A percentile compares a stretch with the other conserved stretches of the same genome.
Evolutionary conservation across 2,888 invertebrate species (phyloP).

Genomic region (Eilema griseolum): DNA sequence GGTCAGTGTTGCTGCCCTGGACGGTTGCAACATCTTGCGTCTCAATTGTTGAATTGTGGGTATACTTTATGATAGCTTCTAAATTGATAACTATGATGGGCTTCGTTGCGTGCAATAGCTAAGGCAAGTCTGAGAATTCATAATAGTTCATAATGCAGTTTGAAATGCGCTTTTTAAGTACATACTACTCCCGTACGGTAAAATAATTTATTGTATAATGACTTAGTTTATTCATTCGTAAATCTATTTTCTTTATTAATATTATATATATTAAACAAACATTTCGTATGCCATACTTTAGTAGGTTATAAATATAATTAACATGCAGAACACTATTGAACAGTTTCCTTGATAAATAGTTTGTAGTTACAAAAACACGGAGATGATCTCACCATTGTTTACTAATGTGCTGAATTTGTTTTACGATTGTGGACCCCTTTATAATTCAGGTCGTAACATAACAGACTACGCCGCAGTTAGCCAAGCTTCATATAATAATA

Average conservation of each 20-base stretch:
- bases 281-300: too few species aligned
- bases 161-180: background rate
- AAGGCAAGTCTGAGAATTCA: conserved; percentile 27
- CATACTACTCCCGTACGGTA: background rate
- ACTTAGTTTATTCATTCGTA: too few species aligned
- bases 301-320: too few species aligned
- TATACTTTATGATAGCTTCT: conserved; percentile 62
- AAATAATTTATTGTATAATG: background rate
- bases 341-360: background rate
- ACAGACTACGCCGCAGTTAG: background rate
- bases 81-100: conserved; percentile 54
- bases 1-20: conserved; percentile 67
- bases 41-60: conserved; percentile 64
- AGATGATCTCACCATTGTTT: conserved; percentile 1
- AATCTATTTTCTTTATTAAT: too few species aligned
- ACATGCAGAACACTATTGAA: too few species aligned
- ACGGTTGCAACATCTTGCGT: conserved; percentile 62
- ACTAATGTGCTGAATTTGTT: conserved; percentile 5
- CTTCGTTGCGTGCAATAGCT: conserved; percentile 36
- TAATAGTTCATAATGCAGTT: background rate
- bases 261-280: too few species aligned
- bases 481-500: background rate
- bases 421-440: conserved; percentile 6
- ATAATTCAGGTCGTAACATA: background rate
- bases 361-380: background rate